These are phyloP conservation scores for Pharmacophagus antenor DNA, from an alignment of 2,888 invertebrate species.

Conservation along the genomic window DNA sequence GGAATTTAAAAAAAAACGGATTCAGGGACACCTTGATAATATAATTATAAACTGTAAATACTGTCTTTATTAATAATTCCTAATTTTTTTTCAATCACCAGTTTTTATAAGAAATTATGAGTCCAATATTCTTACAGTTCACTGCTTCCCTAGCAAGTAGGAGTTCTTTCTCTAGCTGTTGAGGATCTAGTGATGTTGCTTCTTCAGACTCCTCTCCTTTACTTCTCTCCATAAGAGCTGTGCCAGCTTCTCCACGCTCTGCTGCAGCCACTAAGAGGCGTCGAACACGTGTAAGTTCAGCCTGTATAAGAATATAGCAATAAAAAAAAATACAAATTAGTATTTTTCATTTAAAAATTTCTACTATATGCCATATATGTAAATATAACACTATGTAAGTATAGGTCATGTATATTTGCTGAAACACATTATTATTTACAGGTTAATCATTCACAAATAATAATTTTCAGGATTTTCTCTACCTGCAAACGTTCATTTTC, in stretches of 20 bases:
- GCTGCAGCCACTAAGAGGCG: slow-evolving; percentile 84
- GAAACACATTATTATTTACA: background rate
- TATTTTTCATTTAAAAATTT: no score
- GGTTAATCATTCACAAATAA: no score
- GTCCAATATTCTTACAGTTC: slow-evolving; percentile 63
- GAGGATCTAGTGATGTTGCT: slow-evolving; percentile 77
- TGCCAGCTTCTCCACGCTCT: slow-evolving; percentile 79
- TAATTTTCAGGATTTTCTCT: no score
- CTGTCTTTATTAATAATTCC: no score
- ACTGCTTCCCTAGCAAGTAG: slow-evolving; percentile 90
- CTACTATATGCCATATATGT: no score
- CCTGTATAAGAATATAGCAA: slow-evolving; percentile 55
- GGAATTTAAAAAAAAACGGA: no score
- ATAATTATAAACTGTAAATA: no score
- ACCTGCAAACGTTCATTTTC: slow-evolving; percentile 88
- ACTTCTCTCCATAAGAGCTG: slow-evolving; percentile 76
- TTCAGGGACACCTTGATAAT: no score
- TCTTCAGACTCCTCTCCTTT: slow-evolving; percentile 76
- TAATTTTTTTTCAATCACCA: no score
- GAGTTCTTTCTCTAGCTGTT: slow-evolving; percentile 85
- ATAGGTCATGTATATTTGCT: background rate
- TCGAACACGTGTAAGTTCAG: slow-evolving; percentile 85
- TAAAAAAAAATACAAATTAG: background rate
- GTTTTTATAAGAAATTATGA: no score
- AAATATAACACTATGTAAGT: no score